Percentiles rank a stretch among this genome's conserved stretches.
phyloP scores from a whole-genome alignment of 2,888 invertebrate genomes.

The Actias luna region DNA sequence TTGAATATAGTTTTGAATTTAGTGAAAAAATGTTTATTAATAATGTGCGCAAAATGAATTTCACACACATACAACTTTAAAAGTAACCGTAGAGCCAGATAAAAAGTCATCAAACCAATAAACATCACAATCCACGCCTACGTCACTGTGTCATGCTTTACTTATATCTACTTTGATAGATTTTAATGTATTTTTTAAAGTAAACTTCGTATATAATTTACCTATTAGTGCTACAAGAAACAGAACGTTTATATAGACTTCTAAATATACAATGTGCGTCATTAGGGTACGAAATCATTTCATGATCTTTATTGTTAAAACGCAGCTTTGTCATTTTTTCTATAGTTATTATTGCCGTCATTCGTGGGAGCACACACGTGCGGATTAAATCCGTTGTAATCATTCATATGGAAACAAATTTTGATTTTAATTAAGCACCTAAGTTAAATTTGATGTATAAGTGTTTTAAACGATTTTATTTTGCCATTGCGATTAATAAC shows the following conservation, averaged over 20 bases:
- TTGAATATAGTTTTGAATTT: too few relatives aligned
- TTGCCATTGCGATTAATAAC: background rate
- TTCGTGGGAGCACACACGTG: conserved; percentile 59
- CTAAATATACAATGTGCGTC: background rate
- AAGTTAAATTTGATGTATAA: conserved; percentile 35
- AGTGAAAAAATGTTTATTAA: too few relatives aligned
- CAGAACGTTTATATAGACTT: background rate
- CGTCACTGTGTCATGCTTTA: too few relatives aligned
- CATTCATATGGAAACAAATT: conserved; percentile 53
- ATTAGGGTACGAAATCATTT: conserved; percentile 11
- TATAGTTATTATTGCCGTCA: conserved; percentile 16
- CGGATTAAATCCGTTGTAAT: conserved; percentile 25
- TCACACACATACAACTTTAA: too few relatives aligned
- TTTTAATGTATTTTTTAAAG: background rate
- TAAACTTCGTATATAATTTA: background rate
- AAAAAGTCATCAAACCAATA: too few relatives aligned
- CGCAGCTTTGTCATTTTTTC: conserved; percentile 12
- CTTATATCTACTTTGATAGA: background rate
- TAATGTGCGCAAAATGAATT: too few relatives aligned
- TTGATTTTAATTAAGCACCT: conserved; percentile 62
- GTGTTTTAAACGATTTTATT: background rate
- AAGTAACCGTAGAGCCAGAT: too few relatives aligned
- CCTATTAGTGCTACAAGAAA: background rate
- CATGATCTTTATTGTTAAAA: conserved; percentile 13
- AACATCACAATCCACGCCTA: background rate